These are phyloP conservation scores for Lerista edwardsae DNA, from an alignment of 2,797 vertebrate genomes.

Conservation along the genomic window DNA sequence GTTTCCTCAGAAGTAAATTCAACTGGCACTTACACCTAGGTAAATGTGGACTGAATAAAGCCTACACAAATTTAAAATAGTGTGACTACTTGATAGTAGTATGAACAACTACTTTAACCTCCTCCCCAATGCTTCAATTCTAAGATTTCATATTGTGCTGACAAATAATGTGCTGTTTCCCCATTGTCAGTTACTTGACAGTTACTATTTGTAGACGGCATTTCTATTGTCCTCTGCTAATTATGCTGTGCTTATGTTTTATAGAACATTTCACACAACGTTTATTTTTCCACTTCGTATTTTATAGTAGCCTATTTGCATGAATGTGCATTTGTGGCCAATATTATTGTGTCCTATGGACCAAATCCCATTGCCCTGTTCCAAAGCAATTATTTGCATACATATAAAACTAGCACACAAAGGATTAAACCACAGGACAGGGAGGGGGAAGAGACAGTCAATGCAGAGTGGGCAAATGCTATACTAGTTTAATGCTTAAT, in stretches of 20 bases:
- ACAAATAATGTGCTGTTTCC: constrained; percentile 35
- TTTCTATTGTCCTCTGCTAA: constrained; percentile 70
- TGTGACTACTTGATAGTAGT: not conserved
- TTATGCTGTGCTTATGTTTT: constrained; percentile 59
- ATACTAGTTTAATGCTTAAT: constrained; percentile 44
- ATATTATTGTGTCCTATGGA: constrained; percentile 70
- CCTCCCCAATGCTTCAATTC: constrained; percentile 34
- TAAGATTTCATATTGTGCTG: constrained; percentile 55
- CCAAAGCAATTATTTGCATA: constrained; percentile 54
- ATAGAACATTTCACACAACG: constrained; percentile 70
- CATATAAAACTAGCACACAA: constrained; percentile 37
- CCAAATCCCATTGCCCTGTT: constrained; percentile 64
- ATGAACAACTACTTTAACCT: not conserved
- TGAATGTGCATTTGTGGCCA: constrained; percentile 60
- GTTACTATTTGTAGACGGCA: constrained; percentile 67
- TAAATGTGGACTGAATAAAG: no score
- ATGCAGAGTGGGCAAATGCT: constrained; percentile 42
- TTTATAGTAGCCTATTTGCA: constrained; percentile 68
- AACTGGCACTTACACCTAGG: no score
- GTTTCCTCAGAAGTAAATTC: no score
- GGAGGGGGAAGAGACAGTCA: constrained; percentile 5
- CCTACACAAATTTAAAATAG: not conserved
- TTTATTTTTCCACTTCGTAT: constrained; percentile 67
- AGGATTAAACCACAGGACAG: constrained; percentile 1
- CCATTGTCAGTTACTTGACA: constrained; percentile 71